Evolutionary conservation across 2,888 invertebrate genomes (phyloP).

Genomic region (Euzetes globulus): DNA sequence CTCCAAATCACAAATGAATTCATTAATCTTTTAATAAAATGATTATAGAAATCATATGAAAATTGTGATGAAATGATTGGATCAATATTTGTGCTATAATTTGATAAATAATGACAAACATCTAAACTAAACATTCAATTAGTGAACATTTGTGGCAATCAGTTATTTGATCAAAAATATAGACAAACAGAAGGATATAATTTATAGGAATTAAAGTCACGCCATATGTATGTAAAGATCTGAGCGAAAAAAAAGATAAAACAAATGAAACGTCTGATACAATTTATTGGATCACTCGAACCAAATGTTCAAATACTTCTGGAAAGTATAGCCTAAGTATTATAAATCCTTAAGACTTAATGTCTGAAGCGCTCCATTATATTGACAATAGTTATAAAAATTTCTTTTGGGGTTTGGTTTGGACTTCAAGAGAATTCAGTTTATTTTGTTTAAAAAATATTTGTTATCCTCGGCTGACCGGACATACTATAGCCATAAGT

Average conservation of each 20-base stretch:
- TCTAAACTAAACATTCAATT: not conserved
- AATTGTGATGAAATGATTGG: too few relatives aligned
- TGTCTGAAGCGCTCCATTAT: not conserved
- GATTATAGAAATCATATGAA: too few relatives aligned
- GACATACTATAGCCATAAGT: not conserved
- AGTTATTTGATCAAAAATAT: not conserved
- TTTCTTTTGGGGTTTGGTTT: not conserved
- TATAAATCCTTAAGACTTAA: not conserved
- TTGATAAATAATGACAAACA: too few relatives aligned
- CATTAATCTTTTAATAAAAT: too few relatives aligned
- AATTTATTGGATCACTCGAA: not conserved
- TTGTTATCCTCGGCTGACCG: not conserved
- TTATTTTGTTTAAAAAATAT: not conserved
- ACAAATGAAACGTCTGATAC: not conserved
- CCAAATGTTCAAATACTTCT: not conserved
- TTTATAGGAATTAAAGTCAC: not conserved
- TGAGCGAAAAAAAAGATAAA: not conserved
- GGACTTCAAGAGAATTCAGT: not conserved
- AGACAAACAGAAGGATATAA: not conserved
- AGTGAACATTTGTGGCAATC: not conserved
- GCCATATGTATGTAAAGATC: conserved; percentile 6
- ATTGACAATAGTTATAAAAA: too few relatives aligned
- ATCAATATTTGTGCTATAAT: too few relatives aligned
- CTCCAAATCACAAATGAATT: too few relatives aligned
- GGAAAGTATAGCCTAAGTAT: not conserved